Base-by-base conservation (phyloP, 1,140 invertebrate genomes). In the Lasioglossum baleicum region DNA sequence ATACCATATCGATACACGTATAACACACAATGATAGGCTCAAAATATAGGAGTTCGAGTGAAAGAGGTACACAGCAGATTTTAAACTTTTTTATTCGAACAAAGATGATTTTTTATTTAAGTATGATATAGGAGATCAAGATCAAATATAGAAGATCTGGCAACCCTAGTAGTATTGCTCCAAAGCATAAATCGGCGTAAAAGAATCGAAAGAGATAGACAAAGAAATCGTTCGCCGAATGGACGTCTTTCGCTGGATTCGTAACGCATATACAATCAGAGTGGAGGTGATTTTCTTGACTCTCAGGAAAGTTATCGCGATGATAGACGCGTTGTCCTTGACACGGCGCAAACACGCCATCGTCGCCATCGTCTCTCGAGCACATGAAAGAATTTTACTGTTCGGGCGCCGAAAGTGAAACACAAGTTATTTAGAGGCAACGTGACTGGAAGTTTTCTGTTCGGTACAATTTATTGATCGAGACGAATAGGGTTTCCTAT, bases 271-370 rank as follows among this genome's bases (percentile, higher is more conserved):
- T 72, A 63, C n/a, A n/a, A n/a, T 26, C 75, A 51, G 67, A 79
- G 63, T 64, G 64, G 65, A 75, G 72, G 22, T 44, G 61, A 82
- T 87, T 86, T 86, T 87, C 67, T 73, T 81, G 68, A n/a, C 71
- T 86, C 79, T 84, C 77, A 86, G 81, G 58, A 81, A 86, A 86
- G 70, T 35, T 75, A 86, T n/a, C 67, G 77, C 82, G 82, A 86
- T 82, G 90, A 90, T 90, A 91, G 88, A 90, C 90, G 88, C 81
- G 88, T 90, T 90, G 90, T 90, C 90, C 90, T 91, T 91, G 90
- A 90, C 91, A 91, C 87, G 88, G 75, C 83, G 79, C 60, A 75
- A 69, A 42, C 60, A 73, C 69, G 73, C 51, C 58, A 63, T 78
- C 68, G 70, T 67, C 69, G 73, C 51, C 58, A 68, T 78, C 68